These are phyloP conservation scores for Paraescarpia echinospica DNA, from an alignment of 1,140 invertebrate species.

Conservation along the genomic window DNA sequence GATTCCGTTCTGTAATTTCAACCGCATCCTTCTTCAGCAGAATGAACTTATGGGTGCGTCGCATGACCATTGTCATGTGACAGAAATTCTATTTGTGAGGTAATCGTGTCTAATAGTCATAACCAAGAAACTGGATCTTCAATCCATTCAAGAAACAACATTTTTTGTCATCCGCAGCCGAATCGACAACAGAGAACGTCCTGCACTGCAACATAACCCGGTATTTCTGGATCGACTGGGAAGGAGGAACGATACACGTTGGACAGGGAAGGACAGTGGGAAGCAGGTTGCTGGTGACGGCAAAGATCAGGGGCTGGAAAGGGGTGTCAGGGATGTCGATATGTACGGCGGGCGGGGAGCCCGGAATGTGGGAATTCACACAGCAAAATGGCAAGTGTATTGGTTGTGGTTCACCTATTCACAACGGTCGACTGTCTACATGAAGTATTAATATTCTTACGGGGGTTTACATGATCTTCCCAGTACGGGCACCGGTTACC, in stretches of 20 bases:
- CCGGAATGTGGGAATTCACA: background rate
- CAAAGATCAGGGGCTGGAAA: background rate
- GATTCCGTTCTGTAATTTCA: too few species aligned
- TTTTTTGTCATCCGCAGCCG: background rate
- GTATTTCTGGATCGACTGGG: background rate
- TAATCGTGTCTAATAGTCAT: too few species aligned
- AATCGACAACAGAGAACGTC: background rate
- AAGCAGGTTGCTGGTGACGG: conserved; percentile 7
- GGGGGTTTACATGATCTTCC: background rate
- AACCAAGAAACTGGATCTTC: too few species aligned
- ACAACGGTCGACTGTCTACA: background rate
- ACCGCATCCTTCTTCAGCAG: too few species aligned
- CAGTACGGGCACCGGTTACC: background rate
- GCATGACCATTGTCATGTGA: too few species aligned
- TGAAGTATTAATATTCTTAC: background rate
- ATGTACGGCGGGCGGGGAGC: background rate
- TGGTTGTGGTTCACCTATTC: background rate
- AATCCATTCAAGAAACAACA: background rate
- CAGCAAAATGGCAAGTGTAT: background rate
- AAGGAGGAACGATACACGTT: conserved; percentile 13
- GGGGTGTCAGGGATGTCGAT: conserved; percentile 8
- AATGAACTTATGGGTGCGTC: too few species aligned
- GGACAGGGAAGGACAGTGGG: conserved; percentile 10
- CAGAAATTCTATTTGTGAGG: too few species aligned
- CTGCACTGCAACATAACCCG: background rate